phyloP scores from a whole-genome alignment of 2,113 vertebrate species.

The Leptodactylus fuscus region DNA sequence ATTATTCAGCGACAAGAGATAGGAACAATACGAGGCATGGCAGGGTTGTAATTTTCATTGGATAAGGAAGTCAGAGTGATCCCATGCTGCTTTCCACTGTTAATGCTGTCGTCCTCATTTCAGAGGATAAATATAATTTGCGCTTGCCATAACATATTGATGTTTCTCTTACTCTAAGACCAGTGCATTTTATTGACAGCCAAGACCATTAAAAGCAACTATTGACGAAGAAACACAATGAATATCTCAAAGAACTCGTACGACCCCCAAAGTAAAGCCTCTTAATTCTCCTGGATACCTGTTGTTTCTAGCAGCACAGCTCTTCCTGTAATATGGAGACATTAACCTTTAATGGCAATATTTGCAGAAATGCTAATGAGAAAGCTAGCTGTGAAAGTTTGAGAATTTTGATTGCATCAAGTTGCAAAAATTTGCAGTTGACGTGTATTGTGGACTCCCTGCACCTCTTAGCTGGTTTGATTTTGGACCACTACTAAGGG shows the following conservation, averaged over 20 bases:
- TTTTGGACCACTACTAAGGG: too few relatives aligned
- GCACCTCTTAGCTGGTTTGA: too few relatives aligned
- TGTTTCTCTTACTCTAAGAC: constrained; percentile 33
- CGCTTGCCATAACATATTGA: constrained; percentile 39
- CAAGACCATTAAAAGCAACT: constrained; percentile 24
- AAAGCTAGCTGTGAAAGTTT: too few relatives aligned
- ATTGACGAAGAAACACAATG: constrained; percentile 11
- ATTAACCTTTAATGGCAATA: too few relatives aligned
- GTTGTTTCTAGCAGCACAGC: too few relatives aligned
- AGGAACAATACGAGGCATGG: constrained; percentile 37
- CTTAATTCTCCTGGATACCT: neutral
- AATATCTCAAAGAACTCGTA: neutral
- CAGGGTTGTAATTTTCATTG: constrained; percentile 48
- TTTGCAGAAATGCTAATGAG: too few relatives aligned
- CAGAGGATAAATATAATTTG: constrained; percentile 57
- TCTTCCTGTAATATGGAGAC: too few relatives aligned
- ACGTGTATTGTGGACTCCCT: too few relatives aligned
- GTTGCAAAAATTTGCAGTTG: too few relatives aligned
- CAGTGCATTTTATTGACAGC: constrained; percentile 27
- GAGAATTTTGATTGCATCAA: too few relatives aligned
- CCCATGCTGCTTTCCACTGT: constrained; percentile 42
- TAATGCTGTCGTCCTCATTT: constrained; percentile 54
- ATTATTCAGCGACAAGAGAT: constrained; percentile 40
- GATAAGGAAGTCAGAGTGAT: constrained; percentile 44
- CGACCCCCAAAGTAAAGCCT: neutral